phyloP scores from a whole-genome alignment of 1,140 invertebrate species.

The Brachionus rubens region DNA sequence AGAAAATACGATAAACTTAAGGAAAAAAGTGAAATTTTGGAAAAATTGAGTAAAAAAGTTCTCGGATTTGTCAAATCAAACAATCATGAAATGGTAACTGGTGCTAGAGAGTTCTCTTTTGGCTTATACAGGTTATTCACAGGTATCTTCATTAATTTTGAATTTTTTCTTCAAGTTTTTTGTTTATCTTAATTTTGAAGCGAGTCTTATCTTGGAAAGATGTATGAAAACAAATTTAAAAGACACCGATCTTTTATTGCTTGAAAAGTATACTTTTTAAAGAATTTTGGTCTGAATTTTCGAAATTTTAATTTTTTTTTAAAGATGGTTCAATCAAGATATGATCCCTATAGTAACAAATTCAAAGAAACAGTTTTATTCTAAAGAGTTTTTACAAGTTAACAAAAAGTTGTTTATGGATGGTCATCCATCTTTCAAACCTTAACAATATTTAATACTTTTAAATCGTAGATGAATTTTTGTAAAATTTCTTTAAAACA shows the following conservation, averaged over 20 bases:
- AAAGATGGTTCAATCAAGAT: slow-evolving; percentile 45
- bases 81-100: neutral
- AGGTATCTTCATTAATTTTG: slow-evolving; percentile 1
- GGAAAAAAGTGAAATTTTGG: neutral
- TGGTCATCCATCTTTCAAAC: slow-evolving; percentile 8
- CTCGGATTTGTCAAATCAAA: neutral
- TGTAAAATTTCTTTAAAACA: too few relatives aligned
- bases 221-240: slow-evolving; percentile 41
- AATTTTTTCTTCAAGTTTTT: neutral
- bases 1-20: slow-evolving; percentile 14
- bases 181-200: neutral
- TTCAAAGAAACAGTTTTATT: neutral
- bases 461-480: too few relatives aligned
- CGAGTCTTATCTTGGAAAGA: slow-evolving; percentile 13
- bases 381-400: neutral
- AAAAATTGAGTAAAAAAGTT: neutral
- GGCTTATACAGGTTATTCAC: slow-evolving; percentile 28
- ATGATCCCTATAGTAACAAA: slow-evolving; percentile 5
- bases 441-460: neutral
- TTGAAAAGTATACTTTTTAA: slow-evolving; percentile 24
- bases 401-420: slow-evolving; percentile 13
- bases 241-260: neutral
- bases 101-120: slow-evolving; percentile 37
- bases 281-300: neutral
- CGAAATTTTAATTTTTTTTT: neutral